Base-by-base conservation (phyloP, 2,113 vertebrate genomes). In the Hemiprocne comata region DNA sequence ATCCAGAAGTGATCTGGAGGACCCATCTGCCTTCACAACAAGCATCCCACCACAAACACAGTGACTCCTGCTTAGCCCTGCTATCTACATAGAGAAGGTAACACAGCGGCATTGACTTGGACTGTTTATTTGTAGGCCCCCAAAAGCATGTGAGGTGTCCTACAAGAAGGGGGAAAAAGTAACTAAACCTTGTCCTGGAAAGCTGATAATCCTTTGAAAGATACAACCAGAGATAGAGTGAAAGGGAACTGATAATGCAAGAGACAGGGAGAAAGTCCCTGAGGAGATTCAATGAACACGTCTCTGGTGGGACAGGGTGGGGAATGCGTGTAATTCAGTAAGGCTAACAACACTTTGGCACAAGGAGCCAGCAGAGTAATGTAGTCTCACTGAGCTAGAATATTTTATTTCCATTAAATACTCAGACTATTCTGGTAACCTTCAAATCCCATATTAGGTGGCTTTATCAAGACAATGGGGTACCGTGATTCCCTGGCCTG, bases 91-190 rank as follows among this genome's bases (percentile, higher is more conserved):
- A 17, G 42, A 61, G 40, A 55, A 55, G 34, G 15, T 29, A 40
- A 33, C 11, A 12, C 2, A 0, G 19, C 1, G 1, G 5, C 7
- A 0, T 10, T 42, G 20, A 77, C 26, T 23, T 29, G 51, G 23
- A 26, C 16, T 36, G 33, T 50, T 70, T 42, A 25, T 31, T 61
- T 79, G 24, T 17, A 48, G 17, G 42, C 7, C 40, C n/a, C 48
- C 58, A 57, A 46, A 71, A 72, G 13, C 29, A 48, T 2, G 2
- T 0, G 0, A 57, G 36, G 3, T 38, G 2, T 62, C 28, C 29
- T 82, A 25, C 42, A 28, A 48, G 21, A 57, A 42, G 9, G 4
- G 4, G 10, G 17, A 9, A 28, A 65, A 34, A 10, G 23, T 33
- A 66, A 60, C 51, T 62, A 73, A 62, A 72, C 20, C 19, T 87